Conservation (phyloP, 2,113 vertebrate genomes). For the Galbula dea region DNA sequence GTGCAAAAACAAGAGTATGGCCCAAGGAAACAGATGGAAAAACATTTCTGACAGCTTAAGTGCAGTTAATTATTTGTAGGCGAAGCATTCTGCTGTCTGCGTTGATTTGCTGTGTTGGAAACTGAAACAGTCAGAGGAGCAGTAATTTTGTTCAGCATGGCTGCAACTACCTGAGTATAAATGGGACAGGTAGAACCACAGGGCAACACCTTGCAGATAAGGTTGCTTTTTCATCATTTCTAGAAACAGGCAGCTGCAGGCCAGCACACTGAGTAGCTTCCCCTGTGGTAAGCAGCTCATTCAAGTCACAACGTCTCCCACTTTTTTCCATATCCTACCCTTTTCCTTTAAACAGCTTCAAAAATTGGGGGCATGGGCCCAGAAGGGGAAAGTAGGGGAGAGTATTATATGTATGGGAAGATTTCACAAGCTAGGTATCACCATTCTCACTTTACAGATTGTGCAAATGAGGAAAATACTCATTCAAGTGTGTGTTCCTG, state of each 20-base stretch:
- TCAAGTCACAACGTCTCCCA: not conserved
- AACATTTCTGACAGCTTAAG: slow-evolving; percentile 40
- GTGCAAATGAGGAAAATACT: not conserved
- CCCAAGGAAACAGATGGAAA: slow-evolving; percentile 16
- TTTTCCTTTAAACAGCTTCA: not conserved
- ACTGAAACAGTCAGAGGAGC: slow-evolving; percentile 45
- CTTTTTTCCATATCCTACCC: not conserved
- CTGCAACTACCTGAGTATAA: slow-evolving; percentile 60
- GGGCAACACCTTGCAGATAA: not conserved
- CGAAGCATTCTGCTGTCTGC: slow-evolving; percentile 43
- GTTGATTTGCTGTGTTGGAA: slow-evolving; percentile 37
- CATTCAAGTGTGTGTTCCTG: not conserved
- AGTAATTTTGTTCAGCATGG: slow-evolving; percentile 51
- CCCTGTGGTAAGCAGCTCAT: not conserved
- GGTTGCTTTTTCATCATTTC: not conserved
- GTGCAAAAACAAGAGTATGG: not conserved
- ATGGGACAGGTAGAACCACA: not conserved
- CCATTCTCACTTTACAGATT: not conserved
- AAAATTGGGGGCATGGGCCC: not conserved
- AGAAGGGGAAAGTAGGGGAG: too few species aligned
- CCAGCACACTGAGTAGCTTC: not conserved
- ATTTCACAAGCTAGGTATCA: not conserved
- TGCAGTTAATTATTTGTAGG: slow-evolving; percentile 54
- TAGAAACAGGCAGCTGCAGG: not conserved
- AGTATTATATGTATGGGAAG: not conserved